Evolutionary conservation across 30 jellyfish, hydroid and myxozoan genomes (phyloP), one percentile per base, ranked within the genome.

Genomic region (Mastigias papua): DNA sequence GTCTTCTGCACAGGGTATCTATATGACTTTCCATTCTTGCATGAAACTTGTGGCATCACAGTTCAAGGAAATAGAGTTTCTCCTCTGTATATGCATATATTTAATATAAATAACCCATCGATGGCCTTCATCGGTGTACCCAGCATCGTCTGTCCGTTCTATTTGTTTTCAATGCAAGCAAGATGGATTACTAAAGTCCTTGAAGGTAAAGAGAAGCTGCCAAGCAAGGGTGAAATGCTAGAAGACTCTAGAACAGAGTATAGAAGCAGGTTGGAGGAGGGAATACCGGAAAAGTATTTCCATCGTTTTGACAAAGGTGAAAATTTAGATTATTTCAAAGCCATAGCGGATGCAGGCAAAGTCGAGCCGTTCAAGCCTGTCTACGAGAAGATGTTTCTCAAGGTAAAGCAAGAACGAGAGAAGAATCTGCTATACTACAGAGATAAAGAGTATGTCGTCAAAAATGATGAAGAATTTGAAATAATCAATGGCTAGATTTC

Each of bases 1-100:
- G 82, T 93, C 33, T 84, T 89, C 35, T 93, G 98, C 60, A 93
- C 98, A 1, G 98, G 97, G 15, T 93, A 93, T 70, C 76, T 72
- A n/a, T 87, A 74, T 42, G 82, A 82, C 46, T 67, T 93, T 48
- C 97, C 98, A 16, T 93, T 93, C 54, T 81, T 93, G 2, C 82
- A 69, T 33, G 69, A 66, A 50, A 42, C 73, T 1, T 81, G 95
- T 54, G 90, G 86, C 33, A 42, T 93, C 22, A 26, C 31, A 54
- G 60, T 73, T 1, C 20, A 65, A n/a, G 66, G 80, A 19, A 77
- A 78, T 46, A 76, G 96, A 50, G 84, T 91, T 23, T 34, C 87
- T 67, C 86, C 86, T 1, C 84, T 93, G 7, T 93, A 93, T 71
- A 81, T 87, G 34, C 98, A 93, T 27, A 69, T 93, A 2, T 87